These are phyloP conservation scores for Brienomyrus longianalis DNA, from an alignment of 2,113 vertebrate species.

Conservation along the genomic window DNA sequence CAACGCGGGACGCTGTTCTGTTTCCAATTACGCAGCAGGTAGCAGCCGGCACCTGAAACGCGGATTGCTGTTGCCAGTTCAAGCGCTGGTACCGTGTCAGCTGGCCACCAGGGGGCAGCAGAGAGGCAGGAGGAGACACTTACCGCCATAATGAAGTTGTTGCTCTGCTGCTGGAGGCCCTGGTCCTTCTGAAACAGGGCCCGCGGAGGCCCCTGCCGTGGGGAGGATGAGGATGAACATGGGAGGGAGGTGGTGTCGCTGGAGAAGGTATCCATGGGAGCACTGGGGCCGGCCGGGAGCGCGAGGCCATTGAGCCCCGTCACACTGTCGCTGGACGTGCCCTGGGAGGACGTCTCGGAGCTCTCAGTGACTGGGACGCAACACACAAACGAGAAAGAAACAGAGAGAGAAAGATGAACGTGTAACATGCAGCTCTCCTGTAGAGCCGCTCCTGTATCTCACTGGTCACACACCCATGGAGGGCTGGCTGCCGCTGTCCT, in stretches of 20 bases:
- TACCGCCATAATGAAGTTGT: conserved; percentile 61
- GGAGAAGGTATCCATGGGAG: conserved; percentile 48
- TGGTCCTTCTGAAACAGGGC: conserved; percentile 52
- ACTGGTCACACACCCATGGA: conserved; percentile 57
- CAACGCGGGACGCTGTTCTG: not conserved
- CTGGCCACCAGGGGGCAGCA: not conserved
- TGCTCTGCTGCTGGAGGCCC: conserved; percentile 44
- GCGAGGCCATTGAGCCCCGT: conserved; percentile 44
- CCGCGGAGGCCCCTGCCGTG: conserved; percentile 30
- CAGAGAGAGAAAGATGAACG: not conserved
- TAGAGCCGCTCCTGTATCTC: not conserved
- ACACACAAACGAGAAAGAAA: not conserved
- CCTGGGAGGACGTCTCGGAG: conserved; percentile 63
- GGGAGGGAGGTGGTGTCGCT: conserved; percentile 47
- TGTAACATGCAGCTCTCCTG: not conserved
- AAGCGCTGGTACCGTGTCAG: not conserved
- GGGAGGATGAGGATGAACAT: conserved; percentile 36
- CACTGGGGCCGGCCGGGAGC: conserved; percentile 31
- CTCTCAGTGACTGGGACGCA: conserved; percentile 52
- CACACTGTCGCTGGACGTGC: conserved; percentile 58
- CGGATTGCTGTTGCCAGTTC: not conserved
- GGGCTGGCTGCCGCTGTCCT: conserved; percentile 57
- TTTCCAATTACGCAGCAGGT: too few species aligned
- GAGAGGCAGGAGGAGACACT: conserved; percentile 33
- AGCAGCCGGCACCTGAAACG: not conserved